phyloP scores from a whole-genome alignment of 2,113 vertebrate species.

The Erythrolamprus reginae region DNA sequence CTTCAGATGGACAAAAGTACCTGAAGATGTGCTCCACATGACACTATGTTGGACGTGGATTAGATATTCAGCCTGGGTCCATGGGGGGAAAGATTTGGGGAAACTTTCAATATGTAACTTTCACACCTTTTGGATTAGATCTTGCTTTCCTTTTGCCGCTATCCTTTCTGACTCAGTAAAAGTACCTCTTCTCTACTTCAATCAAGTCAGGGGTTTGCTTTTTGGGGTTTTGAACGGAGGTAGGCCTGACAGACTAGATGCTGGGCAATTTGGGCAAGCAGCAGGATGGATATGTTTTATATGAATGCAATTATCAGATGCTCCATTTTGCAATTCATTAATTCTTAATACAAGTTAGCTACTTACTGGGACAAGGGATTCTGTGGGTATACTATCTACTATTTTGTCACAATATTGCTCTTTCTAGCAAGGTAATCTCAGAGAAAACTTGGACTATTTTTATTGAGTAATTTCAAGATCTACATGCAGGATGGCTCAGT shows the following conservation, averaged over 20 bases:
- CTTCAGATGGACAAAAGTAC: no score
- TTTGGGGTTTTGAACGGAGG: no score
- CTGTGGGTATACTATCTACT: neutral
- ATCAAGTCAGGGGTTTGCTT: no score
- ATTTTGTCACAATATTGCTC: neutral
- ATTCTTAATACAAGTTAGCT: neutral
- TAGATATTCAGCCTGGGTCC: no score
- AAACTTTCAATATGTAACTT: no score
- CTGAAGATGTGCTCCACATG: no score
- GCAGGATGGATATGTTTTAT: neutral
- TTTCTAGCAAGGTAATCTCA: neutral
- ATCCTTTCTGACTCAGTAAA: no score
- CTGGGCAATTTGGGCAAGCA: neutral
- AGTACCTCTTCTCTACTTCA: no score
- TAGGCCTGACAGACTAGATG: neutral
- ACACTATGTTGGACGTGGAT: no score
- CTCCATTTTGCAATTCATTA: neutral
- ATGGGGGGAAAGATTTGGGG: no score
- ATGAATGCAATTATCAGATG: neutral
- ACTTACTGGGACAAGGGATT: neutral
- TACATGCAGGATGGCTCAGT: neutral
- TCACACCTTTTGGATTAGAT: no score
- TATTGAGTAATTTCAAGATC: neutral
- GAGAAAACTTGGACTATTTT: neutral
- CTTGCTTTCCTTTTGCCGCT: no score